Evolutionary conservation across 2,797 vertebrate species (phyloP), one percentile per base, ranked within the genome.

Genomic region (Hybognathus amarus): DNA sequence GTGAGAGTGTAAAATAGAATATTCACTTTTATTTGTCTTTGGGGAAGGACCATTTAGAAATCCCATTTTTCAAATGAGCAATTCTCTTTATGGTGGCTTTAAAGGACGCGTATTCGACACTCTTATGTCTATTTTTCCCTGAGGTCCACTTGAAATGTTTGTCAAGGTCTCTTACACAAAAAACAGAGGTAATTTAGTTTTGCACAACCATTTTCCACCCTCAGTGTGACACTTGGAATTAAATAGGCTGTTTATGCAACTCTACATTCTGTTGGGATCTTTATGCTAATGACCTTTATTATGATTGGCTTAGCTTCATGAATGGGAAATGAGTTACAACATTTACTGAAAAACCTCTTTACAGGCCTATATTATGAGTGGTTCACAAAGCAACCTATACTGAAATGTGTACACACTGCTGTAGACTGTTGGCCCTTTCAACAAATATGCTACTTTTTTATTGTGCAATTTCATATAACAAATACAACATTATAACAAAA

Each of bases 41-140:
- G 38, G 81, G 73, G 73, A 77, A 68, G 52, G 36, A 18, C 64
- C 64, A 76, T 68, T 83, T 40, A 69, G 73, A 77, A 77, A 69
- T 83, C 73, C 30, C 22, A 61, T 77, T 83, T 83, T 69, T 69
- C 15, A 77, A 83, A 77, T 83, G 81, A 83, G 73, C 71, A 77
- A 67, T 59, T 77, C 52, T 77, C 73, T 69, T 69, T 77, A 77
- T 83, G 50, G 18, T 24, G 24, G 50, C 52, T 83, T 56, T 33
- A 83, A 69, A 59, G 64, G 27, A 33, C 2, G 15, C 66, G 36
- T 47, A 68, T 77, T 77, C 38, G 59, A 83, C 38, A 36, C 64
- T 83, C 59, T 42, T 83, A 56, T 77, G 38, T 61, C 52, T 69
- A 68, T 77, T 76, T 79, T 77, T 50, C 81, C 73, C 81, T n/a